Conservation (phyloP, 2,113 vertebrate genomes). For the Amblyopsis rosae region DNA sequence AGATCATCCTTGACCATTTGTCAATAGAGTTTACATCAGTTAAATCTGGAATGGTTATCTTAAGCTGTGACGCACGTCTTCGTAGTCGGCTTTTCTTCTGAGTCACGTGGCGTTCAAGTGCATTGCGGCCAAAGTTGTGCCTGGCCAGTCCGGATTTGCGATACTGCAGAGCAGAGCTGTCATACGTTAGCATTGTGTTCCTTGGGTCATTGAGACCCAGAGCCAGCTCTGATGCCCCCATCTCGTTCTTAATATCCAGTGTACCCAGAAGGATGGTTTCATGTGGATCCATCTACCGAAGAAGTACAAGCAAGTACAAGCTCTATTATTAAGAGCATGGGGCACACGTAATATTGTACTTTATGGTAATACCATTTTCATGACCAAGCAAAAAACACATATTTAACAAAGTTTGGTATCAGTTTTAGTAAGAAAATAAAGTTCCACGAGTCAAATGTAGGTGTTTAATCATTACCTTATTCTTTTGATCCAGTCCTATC, state of each 20-base stretch:
- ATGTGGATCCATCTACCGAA: slow-evolving; percentile 91
- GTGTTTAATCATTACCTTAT: slow-evolving; percentile 68
- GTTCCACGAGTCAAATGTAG: neutral
- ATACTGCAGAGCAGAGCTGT: slow-evolving; percentile 93
- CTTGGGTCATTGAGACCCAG: slow-evolving; percentile 92
- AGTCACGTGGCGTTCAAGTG: slow-evolving; percentile 90
- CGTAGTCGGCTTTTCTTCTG: slow-evolving; percentile 96
- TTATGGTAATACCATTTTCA: too few relatives aligned
- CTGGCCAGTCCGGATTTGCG: slow-evolving; percentile 90
- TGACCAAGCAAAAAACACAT: too few relatives aligned
- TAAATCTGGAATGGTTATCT: slow-evolving; percentile 97
- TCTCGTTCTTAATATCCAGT: slow-evolving; percentile 98
- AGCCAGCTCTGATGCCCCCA: slow-evolving; percentile 91
- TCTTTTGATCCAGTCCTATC: slow-evolving; percentile 80
- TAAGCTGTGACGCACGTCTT: slow-evolving; percentile 92
- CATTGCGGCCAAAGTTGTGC: slow-evolving; percentile 91
- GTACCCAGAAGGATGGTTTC: slow-evolving; percentile 97
- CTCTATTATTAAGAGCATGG: neutral
- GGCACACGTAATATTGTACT: too few relatives aligned
- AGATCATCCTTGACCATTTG: slow-evolving; percentile 98
- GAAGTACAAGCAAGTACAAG: slow-evolving; percentile 16
- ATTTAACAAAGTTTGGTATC: too few relatives aligned
- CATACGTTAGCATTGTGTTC: slow-evolving; percentile 92
- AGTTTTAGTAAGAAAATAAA: too few relatives aligned
- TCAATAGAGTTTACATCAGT: slow-evolving; percentile 99